phyloP scores from a whole-genome alignment of 2,113 vertebrate species.

The Camelus dromedarius region DNA sequence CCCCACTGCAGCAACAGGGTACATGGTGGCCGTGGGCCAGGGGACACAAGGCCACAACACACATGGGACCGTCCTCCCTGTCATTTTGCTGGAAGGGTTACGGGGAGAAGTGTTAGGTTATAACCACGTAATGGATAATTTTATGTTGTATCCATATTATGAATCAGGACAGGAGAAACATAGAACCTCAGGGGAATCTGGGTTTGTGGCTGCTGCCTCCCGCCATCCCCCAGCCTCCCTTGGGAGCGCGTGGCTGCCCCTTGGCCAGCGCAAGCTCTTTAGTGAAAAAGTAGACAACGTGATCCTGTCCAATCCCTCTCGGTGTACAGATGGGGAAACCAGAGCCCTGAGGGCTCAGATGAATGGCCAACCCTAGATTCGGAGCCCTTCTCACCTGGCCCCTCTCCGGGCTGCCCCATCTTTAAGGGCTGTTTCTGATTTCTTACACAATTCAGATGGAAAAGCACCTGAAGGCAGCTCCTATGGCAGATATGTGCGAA shows the following conservation, averaged over 20 bases:
- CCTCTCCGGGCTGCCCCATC: conserved; percentile 63
- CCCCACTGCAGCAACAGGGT: background rate
- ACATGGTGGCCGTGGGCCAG: background rate
- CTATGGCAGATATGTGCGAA: conserved; percentile 80
- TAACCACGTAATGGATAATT: background rate
- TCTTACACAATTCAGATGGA: conserved; percentile 85
- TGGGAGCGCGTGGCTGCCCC: background rate
- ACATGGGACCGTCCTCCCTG: background rate
- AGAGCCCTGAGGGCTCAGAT: background rate
- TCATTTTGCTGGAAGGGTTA: background rate
- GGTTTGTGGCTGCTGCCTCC: background rate
- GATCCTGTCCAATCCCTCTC: background rate
- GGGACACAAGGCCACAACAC: background rate
- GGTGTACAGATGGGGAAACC: background rate
- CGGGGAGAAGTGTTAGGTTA: background rate
- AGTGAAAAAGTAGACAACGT: background rate
- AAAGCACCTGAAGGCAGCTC: conserved; percentile 83
- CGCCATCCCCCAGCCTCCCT: background rate
- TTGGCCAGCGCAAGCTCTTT: background rate
- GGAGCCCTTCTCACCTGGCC: background rate
- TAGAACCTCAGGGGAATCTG: background rate
- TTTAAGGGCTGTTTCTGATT: conserved; percentile 85
- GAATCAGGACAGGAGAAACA: background rate
- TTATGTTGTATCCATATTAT: background rate
- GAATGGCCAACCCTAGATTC: background rate